phyloP scores from a whole-genome alignment of 2,888 invertebrate genomes.

The Rhogogaster chlorosoma region DNA sequence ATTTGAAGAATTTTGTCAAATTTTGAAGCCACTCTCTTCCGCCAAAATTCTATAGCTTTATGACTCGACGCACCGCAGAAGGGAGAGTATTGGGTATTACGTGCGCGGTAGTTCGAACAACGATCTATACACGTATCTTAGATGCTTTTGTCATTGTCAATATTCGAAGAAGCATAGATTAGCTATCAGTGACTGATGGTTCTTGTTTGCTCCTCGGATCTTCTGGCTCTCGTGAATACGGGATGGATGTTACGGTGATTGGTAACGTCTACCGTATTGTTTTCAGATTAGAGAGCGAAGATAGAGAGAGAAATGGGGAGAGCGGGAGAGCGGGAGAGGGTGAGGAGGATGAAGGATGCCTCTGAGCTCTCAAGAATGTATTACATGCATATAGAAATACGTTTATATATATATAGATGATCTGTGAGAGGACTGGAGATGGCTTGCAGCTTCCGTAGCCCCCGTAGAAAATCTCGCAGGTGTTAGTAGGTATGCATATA shows the following conservation, averaged over 20 bases:
- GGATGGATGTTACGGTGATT: slow-evolving; percentile 57
- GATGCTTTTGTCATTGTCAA: slow-evolving; percentile 71
- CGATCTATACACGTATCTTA: slow-evolving; percentile 56
- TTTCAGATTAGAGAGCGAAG: slow-evolving; percentile 62
- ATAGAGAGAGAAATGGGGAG: slow-evolving; percentile 16
- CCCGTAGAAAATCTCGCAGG: not conserved
- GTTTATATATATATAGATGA: not conserved
- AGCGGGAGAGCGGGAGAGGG: not conserved
- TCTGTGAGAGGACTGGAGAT: not conserved
- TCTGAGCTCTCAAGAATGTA: slow-evolving; percentile 2
- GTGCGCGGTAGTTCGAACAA: slow-evolving; percentile 45
- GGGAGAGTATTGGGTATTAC: not conserved
- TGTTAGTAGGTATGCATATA: not conserved
- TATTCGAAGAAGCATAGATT: slow-evolving; percentile 69
- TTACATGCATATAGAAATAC: not conserved
- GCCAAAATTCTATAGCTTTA: not conserved
- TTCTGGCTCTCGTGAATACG: slow-evolving; percentile 21
- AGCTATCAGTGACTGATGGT: slow-evolving; percentile 69
- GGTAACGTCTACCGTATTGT: slow-evolving; percentile 59
- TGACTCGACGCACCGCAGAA: no score
- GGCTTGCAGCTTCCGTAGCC: slow-evolving; percentile 20
- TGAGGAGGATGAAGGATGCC: slow-evolving; percentile 35
- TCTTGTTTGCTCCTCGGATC: slow-evolving; percentile 64
- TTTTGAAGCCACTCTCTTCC: not conserved
- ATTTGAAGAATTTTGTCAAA: not conserved